Evolutionary conservation across 2,113 vertebrate genomes (phyloP).

Genomic region (Siniperca chuatsi): DNA sequence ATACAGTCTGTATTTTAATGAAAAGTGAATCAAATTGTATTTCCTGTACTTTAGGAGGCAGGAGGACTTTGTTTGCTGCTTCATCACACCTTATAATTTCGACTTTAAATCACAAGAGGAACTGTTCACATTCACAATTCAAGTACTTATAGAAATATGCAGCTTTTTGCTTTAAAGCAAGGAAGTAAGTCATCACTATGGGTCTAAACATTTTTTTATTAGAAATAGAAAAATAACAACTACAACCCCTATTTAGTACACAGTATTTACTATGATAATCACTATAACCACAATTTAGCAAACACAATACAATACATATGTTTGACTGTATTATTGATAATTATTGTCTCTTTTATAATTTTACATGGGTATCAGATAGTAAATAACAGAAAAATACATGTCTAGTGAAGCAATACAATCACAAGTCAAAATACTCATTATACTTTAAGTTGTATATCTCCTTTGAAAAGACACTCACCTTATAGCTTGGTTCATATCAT

Average conservation of each 20-base stretch:
- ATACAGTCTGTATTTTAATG: neutral
- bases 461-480: neutral
- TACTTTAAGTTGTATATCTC: neutral
- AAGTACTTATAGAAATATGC: neutral
- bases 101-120: neutral
- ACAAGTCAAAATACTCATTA: neutral
- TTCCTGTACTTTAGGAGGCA: neutral
- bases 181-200: neutral
- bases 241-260: neutral
- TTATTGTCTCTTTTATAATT: neutral
- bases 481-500: neutral
- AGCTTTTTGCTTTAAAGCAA: neutral
- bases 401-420: neutral
- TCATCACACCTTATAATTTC: neutral
- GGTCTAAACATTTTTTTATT: neutral
- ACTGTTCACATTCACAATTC: neutral
- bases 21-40: conserved; percentile 15
- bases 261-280: neutral
- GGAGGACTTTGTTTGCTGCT: neutral
- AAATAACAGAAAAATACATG: neutral
- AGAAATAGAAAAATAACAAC: neutral
- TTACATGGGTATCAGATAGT: neutral
- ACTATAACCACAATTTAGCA: neutral
- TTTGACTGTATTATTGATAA: neutral
- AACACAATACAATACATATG: neutral